These are phyloP conservation scores for Petaurus breviceps DNA, from an alignment of 2,113 vertebrate genomes.

Conservation along the genomic window DNA sequence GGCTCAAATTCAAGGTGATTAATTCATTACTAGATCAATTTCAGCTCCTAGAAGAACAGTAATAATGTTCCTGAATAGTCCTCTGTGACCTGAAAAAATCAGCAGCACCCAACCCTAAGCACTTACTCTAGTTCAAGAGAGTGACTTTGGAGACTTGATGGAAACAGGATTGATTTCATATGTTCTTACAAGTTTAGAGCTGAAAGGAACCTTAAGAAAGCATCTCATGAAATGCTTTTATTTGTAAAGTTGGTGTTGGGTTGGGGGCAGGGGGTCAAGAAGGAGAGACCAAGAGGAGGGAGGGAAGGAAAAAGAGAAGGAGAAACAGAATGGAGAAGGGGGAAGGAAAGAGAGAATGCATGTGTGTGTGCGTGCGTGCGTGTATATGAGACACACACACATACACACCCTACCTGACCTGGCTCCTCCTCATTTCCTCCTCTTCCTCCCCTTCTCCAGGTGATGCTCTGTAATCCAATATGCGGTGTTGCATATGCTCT, in stretches of 20 bases:
- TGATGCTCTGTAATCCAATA: slow-evolving; percentile 95
- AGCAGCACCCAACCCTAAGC: not conserved
- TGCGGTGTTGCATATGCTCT: slow-evolving; percentile 92
- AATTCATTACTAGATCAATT: not conserved
- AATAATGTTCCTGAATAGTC: not conserved
- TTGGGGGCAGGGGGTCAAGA: not conserved
- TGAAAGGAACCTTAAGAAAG: not conserved
- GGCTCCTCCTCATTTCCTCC: not conserved
- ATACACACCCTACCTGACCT: no score
- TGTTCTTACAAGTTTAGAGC: not conserved
- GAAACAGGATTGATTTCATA: not conserved
- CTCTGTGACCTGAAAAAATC: not conserved
- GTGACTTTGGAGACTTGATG: not conserved
- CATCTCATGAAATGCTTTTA: not conserved
- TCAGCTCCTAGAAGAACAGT: not conserved
- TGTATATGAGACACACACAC: no score
- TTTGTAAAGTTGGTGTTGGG: not conserved
- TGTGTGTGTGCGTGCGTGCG: not conserved
- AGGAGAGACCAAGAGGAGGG: no score
- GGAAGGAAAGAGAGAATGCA: no score
- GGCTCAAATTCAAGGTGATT: not conserved
- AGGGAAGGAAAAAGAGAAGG: not conserved
- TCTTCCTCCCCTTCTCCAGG: slow-evolving; percentile 80
- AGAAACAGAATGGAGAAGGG: no score
- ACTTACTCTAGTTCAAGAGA: not conserved